Conservation (phyloP, 2,797 vertebrate genomes). For the Limosa lapponica region DNA sequence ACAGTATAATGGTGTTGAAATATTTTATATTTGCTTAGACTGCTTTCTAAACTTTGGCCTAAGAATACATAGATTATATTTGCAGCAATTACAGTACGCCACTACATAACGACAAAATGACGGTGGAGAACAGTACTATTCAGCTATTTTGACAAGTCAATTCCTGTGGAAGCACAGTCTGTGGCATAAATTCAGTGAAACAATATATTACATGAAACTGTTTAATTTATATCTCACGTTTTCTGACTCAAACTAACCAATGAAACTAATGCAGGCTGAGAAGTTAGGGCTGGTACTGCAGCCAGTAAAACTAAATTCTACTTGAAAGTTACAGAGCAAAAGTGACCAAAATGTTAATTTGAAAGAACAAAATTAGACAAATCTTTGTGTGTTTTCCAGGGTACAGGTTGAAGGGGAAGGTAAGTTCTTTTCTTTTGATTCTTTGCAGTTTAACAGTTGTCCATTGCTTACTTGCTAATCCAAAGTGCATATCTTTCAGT, state of each 20-base stretch:
- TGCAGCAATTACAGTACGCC: neutral
- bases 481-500: constrained; percentile 59
- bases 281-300: neutral
- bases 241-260: neutral
- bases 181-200: neutral
- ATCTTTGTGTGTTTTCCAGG: neutral
- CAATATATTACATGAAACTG: neutral
- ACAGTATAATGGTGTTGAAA: neutral
- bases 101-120: neutral
- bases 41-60: neutral
- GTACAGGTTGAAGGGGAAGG: neutral
- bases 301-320: neutral
- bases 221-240: neutral
- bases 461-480: constrained; percentile 26
- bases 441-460: constrained; percentile 15
- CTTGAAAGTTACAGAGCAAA: constrained; percentile 6
- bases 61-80: neutral
- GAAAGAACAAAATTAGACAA: neutral
- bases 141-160: neutral
- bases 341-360: neutral
- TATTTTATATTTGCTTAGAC: neutral
- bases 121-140: neutral
- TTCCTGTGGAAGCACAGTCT: neutral
- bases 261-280: neutral
- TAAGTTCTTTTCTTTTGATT: constrained; percentile 8